Conservation (phyloP, 2,888 invertebrate genomes). For the Parthenolecanium corni region DNA sequence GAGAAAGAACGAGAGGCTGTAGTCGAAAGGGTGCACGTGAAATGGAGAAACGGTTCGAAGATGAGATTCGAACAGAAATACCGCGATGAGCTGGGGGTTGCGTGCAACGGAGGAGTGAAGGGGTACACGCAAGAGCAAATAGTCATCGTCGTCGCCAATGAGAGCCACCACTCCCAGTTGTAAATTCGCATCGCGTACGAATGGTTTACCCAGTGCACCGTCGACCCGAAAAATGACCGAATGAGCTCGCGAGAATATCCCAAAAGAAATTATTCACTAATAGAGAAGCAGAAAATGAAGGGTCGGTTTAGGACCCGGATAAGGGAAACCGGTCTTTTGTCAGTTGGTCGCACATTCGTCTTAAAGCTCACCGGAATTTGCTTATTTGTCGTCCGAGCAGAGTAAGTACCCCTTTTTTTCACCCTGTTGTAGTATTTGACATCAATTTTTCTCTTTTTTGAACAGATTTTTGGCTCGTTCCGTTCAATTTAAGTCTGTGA, state of each 20-base stretch:
- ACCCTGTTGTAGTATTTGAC: no score
- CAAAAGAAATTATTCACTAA: not conserved
- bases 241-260: slow-evolving; percentile 14
- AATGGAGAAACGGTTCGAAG: no score
- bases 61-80: no score
- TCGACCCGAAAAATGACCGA: slow-evolving; percentile 11
- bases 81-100: no score
- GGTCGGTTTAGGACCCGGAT: slow-evolving; percentile 19
- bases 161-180: slow-evolving; percentile 27
- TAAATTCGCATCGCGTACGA: slow-evolving; percentile 24
- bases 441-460: no score
- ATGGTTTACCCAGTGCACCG: slow-evolving; percentile 13
- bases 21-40: slow-evolving; percentile 9
- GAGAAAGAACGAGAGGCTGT: no score
- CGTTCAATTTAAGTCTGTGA: no score
- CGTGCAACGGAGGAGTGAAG: no score
- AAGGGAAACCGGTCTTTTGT: slow-evolving; percentile 17
- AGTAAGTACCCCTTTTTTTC: slow-evolving; percentile 14
- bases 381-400: slow-evolving; percentile 14
- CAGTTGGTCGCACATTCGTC: slow-evolving; percentile 18
- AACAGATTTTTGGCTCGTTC: no score
- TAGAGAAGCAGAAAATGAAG: not conserved
- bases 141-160: no score
- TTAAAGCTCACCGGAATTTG: slow-evolving; percentile 12
- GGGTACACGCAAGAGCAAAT: no score